Percentiles rank a stretch among this genome's conserved stretches.
phyloP scores from a whole-genome alignment of 1,140 invertebrate genomes.

The Epicauta chinensis region DNA sequence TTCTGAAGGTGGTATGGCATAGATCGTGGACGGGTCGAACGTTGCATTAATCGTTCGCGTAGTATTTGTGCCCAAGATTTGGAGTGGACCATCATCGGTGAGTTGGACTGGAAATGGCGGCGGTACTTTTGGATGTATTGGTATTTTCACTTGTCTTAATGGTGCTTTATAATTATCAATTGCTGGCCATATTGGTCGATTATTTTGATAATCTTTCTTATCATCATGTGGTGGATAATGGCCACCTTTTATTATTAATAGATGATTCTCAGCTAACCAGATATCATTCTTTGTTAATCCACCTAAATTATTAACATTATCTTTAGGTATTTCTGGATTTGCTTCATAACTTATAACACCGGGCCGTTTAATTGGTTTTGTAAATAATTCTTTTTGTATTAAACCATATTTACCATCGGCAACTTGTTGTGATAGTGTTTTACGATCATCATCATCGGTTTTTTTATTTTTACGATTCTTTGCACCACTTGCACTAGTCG shows the following conservation, averaged over 20 bases:
- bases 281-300: conserved; percentile 79
- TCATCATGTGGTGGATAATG: conserved; percentile 51
- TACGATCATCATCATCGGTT: conserved; percentile 64
- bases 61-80: conserved; percentile 61
- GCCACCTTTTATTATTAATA: conserved; percentile 76
- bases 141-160: conserved; percentile 63
- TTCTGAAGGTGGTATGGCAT: conserved; percentile 47
- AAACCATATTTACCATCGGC: conserved; percentile 83
- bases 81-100: conserved; percentile 67
- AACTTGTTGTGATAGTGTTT: conserved; percentile 77
- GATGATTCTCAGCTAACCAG: conserved; percentile 82
- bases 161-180: conserved; percentile 79
- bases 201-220: conserved; percentile 25
- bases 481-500: conserved; percentile 56
- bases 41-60: conserved; percentile 56
- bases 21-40: conserved; percentile 43
- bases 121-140: conserved; percentile 60
- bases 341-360: conserved; percentile 73
- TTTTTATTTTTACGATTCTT: conserved; percentile 50
- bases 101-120: conserved; percentile 85
- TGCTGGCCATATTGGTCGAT: conserved; percentile 57
- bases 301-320: conserved; percentile 70
- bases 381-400: conserved; percentile 77
- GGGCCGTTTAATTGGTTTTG: conserved; percentile 58
- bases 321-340: conserved; percentile 71